A percentile compares a stretch with the other conserved stretches of the same genome.
Conservation (phyloP, 1,140 invertebrate species). For the Platyscapa corneri region DNA sequence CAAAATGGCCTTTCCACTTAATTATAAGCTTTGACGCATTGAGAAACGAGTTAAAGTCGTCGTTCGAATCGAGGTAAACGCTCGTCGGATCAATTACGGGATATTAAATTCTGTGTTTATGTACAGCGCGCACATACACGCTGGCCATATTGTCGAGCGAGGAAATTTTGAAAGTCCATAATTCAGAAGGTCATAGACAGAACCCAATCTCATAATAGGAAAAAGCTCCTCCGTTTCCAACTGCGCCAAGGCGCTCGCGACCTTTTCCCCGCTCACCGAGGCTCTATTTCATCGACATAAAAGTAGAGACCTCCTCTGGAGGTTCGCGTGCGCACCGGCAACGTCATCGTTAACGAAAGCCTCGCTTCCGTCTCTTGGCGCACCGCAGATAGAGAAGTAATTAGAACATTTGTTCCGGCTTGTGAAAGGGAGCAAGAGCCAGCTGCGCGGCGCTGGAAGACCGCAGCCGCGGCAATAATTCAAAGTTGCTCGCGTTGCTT, state of each 20-base stretch:
- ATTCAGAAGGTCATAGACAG: slow-evolving; percentile 4
- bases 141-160: slow-evolving; percentile 30
- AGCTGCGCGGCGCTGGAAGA: slow-evolving; percentile 30
- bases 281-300: slow-evolving; percentile 48
- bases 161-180: slow-evolving; percentile 23
- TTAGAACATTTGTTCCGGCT: slow-evolving; percentile 58
- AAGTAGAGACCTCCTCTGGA: slow-evolving; percentile 33
- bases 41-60: background rate
- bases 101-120: slow-evolving; percentile 21
- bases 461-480: slow-evolving; percentile 21
- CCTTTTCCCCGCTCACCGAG: background rate
- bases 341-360: slow-evolving; percentile 12
- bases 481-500: slow-evolving; percentile 20
- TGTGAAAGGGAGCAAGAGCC: slow-evolving; percentile 45
- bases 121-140: background rate
- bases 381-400: slow-evolving; percentile 54
- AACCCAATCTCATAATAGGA: slow-evolving; percentile 42
- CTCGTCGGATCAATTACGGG: background rate
- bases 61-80: background rate
- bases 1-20: background rate
- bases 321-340: slow-evolving; percentile 11
- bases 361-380: background rate
- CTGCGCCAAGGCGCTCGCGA: too few species aligned
- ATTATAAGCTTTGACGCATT: background rate
- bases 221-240: background rate